Percentiles rank a stretch among this genome's conserved stretches.
Conservation (phyloP, 2,888 invertebrate genomes). For the Galerucella nymphaeae region DNA sequence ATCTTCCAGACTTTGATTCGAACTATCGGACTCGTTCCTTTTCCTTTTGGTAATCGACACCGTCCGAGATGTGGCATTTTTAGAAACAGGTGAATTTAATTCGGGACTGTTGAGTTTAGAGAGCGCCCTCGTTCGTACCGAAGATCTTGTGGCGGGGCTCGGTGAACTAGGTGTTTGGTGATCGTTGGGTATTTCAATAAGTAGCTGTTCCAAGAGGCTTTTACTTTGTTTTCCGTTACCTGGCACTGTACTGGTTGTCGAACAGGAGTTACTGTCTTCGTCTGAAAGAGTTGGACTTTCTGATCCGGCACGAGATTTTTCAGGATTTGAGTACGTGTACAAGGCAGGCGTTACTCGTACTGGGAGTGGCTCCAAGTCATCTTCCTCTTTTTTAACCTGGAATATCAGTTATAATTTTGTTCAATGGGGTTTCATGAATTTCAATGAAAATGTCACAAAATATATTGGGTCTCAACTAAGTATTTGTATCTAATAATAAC, state of each 20-base stretch:
- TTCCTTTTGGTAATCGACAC: conserved; percentile 72
- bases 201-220: conserved; percentile 79
- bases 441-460: too few relatives aligned
- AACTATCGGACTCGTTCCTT: conserved; percentile 83
- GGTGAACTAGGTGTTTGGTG: conserved; percentile 58
- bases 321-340: conserved; percentile 76
- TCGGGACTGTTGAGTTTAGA: conserved; percentile 77
- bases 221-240: conserved; percentile 66
- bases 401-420: conserved; percentile 18
- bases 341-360: conserved; percentile 79
- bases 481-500: too few relatives aligned
- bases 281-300: conserved; percentile 60
- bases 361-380: conserved; percentile 72
- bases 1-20: conserved; percentile 69
- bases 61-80: conserved; percentile 30
- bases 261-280: conserved; percentile 55
- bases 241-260: conserved; percentile 50
- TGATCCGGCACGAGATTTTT: conserved; percentile 67
- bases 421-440: too few relatives aligned
- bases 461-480: too few relatives aligned
- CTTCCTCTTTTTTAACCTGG: conserved; percentile 52
- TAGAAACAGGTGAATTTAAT: conserved; percentile 56
- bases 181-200: conserved; percentile 82
- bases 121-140: conserved; percentile 75
- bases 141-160: conserved; percentile 63